A percentile compares a stretch with the other conserved stretches of the same genome.
These are phyloP conservation scores for Clarias magur DNA, from an alignment of 2,113 vertebrate species.

Conservation along the genomic window DNA sequence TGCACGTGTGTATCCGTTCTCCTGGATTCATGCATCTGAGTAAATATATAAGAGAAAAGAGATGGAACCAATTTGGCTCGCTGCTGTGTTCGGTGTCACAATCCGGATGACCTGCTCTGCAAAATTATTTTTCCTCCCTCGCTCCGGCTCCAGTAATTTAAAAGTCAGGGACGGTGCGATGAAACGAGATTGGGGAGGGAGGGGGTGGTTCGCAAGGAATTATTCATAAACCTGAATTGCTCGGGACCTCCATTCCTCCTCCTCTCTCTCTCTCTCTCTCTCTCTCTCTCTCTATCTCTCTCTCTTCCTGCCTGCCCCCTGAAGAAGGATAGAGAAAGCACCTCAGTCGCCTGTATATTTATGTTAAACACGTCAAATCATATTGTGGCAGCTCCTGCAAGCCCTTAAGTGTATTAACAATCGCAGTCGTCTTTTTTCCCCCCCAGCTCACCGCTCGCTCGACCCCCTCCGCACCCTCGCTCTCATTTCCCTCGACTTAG, in stretches of 20 bases:
- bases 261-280: conserved; percentile 53
- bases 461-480: conserved; percentile 35
- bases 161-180: conserved; percentile 66
- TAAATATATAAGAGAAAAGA: conserved; percentile 58
- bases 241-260: conserved; percentile 60
- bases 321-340: conserved; percentile 44
- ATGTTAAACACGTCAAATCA: conserved; percentile 85
- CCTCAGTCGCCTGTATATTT: conserved; percentile 74
- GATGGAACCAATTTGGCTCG: conserved; percentile 57
- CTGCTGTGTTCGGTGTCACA: conserved; percentile 68
- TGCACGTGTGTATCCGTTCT: conserved; percentile 48
- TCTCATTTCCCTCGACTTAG: conserved; percentile 65
- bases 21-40: conserved; percentile 52
- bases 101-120: conserved; percentile 75
- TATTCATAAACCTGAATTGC: conserved; percentile 74
- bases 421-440: conserved; percentile 55
- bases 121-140: conserved; percentile 53
- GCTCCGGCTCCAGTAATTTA: conserved; percentile 74
- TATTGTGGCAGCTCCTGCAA: conserved; percentile 77
- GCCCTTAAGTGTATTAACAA: conserved; percentile 66
- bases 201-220: conserved; percentile 71
- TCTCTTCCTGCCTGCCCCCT: neutral
- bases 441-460: conserved; percentile 44
- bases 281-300: neutral
- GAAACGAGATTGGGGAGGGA: conserved; percentile 44